These are phyloP conservation scores for Conops quadrifasciatus DNA, from an alignment of 2,888 invertebrate genomes.

Conservation along the genomic window DNA sequence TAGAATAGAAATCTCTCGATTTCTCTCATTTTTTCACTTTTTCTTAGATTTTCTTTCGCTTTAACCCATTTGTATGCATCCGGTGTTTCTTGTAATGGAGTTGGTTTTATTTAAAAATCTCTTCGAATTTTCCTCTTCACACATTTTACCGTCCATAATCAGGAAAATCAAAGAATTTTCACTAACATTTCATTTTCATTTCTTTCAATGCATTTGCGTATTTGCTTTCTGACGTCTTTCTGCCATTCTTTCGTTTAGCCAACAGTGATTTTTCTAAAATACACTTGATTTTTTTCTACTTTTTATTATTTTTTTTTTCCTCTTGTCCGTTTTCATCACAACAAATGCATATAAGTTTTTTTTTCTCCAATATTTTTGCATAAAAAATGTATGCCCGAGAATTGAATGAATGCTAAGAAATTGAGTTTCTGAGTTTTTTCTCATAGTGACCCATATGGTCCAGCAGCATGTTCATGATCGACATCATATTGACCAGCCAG, in stretches of 20 bases:
- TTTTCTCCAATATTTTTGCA: constrained; percentile 22
- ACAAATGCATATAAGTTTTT: not conserved
- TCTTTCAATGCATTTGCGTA: constrained; percentile 50
- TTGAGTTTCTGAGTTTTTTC: not conserved
- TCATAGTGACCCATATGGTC: constrained; percentile 9
- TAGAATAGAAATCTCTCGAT: no score
- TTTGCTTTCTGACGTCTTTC: constrained; percentile 42
- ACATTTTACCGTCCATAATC: constrained; percentile 43
- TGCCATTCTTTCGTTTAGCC: constrained; percentile 1
- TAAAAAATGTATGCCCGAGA: constrained; percentile 20
- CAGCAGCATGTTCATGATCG: not conserved
- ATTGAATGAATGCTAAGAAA: not conserved
- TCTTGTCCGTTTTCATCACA: not conserved
- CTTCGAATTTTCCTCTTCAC: constrained; percentile 53
- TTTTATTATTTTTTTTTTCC: not conserved
- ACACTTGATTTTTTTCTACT: constrained; percentile 16
- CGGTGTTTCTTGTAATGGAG: constrained; percentile 17
- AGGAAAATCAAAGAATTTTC: constrained; percentile 26
- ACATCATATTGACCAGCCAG: constrained; percentile 10
- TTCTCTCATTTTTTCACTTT: not conserved
- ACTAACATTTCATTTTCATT: not conserved
- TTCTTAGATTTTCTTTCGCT: not conserved
- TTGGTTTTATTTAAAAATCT: constrained; percentile 8
- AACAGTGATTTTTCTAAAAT: not conserved
- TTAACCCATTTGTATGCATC: constrained; percentile 55